Conservation (phyloP, 2,113 vertebrate genomes). For the Camelus bactrianus region DNA sequence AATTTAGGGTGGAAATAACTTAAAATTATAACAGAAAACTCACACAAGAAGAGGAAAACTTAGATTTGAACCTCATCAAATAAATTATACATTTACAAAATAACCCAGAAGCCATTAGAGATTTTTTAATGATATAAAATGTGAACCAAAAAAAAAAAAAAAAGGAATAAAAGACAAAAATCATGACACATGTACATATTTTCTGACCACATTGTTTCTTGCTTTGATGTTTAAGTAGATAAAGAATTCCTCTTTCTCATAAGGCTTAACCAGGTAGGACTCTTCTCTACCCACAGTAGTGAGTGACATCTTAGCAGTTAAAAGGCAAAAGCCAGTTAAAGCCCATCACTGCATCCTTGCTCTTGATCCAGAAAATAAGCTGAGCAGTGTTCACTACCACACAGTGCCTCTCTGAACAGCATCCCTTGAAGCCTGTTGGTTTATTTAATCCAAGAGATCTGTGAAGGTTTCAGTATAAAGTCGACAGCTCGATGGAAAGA, state of each 20-base stretch:
- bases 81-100: conserved; percentile 7
- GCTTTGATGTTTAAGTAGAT: background rate
- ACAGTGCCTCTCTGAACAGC: background rate
- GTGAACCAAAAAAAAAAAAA: background rate
- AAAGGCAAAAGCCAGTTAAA: background rate
- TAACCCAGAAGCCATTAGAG: background rate
- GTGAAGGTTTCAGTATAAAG: background rate
- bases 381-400: background rate
- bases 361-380: background rate
- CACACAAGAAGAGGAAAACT: background rate
- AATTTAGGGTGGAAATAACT: background rate
- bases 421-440: background rate
- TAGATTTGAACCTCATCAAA: background rate
- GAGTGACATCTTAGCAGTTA: background rate
- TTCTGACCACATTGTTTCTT: background rate
- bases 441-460: background rate
- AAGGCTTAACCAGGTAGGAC: background rate
- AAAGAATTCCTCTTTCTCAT: background rate
- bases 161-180: background rate
- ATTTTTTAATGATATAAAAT: background rate
- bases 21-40: background rate
- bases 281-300: background rate
- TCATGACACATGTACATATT: background rate
- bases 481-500: background rate
- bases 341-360: background rate